These are phyloP conservation scores for Limulus polyphemus DNA, from an alignment of 2,888 invertebrate genomes.

Conservation along the genomic window DNA sequence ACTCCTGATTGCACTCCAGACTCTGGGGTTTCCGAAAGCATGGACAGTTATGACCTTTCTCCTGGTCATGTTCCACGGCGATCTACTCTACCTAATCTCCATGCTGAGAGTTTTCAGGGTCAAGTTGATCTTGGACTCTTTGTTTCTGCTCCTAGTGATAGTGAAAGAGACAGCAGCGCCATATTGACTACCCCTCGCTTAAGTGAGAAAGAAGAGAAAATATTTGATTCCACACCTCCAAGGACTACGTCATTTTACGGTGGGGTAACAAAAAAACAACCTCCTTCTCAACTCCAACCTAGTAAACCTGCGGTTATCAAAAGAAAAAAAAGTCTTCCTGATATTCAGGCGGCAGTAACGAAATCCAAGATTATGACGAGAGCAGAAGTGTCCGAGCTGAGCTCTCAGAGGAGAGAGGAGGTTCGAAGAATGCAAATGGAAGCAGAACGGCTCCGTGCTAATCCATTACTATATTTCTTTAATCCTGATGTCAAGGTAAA, in stretches of 20 bases:
- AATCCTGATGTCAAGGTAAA: conserved; percentile 93
- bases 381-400: conserved; percentile 87
- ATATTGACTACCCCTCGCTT: conserved; percentile 1
- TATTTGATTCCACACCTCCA: conserved; percentile 8
- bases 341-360: conserved; percentile 57
- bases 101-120: conserved; percentile 9
- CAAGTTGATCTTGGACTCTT: conserved; percentile 12
- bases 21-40: conserved; percentile 30
- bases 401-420: conserved; percentile 87
- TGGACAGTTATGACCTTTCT: conserved; percentile 27
- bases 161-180: conserved; percentile 14
- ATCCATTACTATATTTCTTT: conserved; percentile 87
- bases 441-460: conserved; percentile 79
- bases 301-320: conserved; percentile 48
- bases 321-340: conserved; percentile 93
- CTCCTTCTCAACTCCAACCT: conserved; percentile 7
- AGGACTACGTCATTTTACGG: conserved; percentile 20
- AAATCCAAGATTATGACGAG: conserved; percentile 69
- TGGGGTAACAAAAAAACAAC: conserved; percentile 6
- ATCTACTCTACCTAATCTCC: conserved; percentile 23
- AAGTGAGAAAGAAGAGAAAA: conserved; percentile 11
- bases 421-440: conserved; percentile 80
- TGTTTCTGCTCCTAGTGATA: conserved; percentile 19
- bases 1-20: conserved; percentile 30
- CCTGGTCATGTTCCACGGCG: conserved; percentile 22